Base-by-base conservation (phyloP, 2,888 invertebrate genomes). In the Drosophila phalerata region DNA sequence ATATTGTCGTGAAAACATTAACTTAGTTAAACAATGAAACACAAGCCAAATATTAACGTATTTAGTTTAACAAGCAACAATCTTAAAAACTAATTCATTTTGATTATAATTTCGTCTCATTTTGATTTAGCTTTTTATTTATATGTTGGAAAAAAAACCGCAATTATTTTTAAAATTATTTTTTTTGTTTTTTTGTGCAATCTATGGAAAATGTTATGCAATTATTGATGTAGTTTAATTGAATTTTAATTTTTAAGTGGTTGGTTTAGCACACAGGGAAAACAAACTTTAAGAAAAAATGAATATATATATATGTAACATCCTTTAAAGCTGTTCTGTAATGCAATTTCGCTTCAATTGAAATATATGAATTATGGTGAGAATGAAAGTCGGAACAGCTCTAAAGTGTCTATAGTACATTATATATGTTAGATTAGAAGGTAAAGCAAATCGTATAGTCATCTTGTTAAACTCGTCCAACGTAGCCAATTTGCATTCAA, bases 401-500 rank as follows among this genome's bases (percentile, higher is more conserved):
- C 2, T 19, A 22, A 3, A 48, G 22, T 17, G 22, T 32, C 5
- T 3, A 19, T 40, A 40, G 51, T 17, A 30, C 53, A n/a, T 13
- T n/a, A n/a, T n/a, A n/a, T n/a, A n/a, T n/a, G n/a, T n/a, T n/a
- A 38, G 3, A 48, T 37, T 34, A 37, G 61, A 40, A 40, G 40
- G 43, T 37, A 37, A 37, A 13, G 4, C 25, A n/a, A 49, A 19
- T 22, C 22, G 47, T 53, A 37, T 62, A 78, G 73, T 73, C 67
- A 73, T 55, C 40, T 55, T 65, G 58, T 64, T 70, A 42, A 77
- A 68, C 11, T 69, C 60, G 73, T 73, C 64, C 70, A 67, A 78
- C 68, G 72, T 78, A 78, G 72, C 65, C 67, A 78, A 78, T 72
- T 79, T 68, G 69, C 73, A 69, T 68, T 76, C 42, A 63, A 76